These are phyloP conservation scores for Crotophaga sulcirostris DNA, from an alignment of 2,113 vertebrate genomes.

Conservation along the genomic window DNA sequence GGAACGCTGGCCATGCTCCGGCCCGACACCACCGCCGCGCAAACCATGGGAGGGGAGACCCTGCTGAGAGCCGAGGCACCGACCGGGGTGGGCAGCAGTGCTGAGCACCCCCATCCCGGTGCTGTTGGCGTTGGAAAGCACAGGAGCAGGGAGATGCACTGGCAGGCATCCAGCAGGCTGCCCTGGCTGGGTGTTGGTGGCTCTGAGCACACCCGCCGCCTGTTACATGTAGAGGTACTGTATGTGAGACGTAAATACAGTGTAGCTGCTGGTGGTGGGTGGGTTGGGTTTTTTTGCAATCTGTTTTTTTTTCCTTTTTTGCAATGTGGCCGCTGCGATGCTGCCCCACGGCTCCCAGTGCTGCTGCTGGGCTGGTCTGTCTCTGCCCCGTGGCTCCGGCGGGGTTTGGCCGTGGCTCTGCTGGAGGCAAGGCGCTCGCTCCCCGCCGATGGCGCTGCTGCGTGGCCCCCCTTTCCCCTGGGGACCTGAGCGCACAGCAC, in stretches of 20 bases:
- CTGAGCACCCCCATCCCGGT: neutral
- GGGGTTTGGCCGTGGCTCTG: rapidly evolving
- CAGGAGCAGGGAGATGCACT: neutral
- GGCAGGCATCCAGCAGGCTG: neutral
- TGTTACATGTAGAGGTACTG: neutral
- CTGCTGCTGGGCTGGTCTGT: neutral
- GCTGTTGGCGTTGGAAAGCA: neutral
- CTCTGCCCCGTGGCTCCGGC: neutral
- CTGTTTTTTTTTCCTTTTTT: too few species aligned
- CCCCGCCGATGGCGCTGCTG: neutral
- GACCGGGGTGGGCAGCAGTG: neutral
- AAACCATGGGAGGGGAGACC: neutral
- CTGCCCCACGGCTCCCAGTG: neutral
- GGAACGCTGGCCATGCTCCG: neutral
- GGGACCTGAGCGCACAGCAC: neutral
- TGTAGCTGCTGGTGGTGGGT: neutral
- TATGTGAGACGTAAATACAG: neutral
- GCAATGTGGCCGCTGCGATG: neutral
- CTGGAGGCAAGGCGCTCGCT: neutral
- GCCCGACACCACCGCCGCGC: neutral
- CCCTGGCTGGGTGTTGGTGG: neutral
- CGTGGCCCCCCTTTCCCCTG: neutral
- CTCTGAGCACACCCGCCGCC: neutral
- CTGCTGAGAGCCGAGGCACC: neutral
- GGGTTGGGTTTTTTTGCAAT: neutral